A percentile compares a stretch with the other conserved stretches of the same genome.
phyloP scores from a whole-genome alignment of 2,113 vertebrate species.

The Cebus imitator region DNA sequence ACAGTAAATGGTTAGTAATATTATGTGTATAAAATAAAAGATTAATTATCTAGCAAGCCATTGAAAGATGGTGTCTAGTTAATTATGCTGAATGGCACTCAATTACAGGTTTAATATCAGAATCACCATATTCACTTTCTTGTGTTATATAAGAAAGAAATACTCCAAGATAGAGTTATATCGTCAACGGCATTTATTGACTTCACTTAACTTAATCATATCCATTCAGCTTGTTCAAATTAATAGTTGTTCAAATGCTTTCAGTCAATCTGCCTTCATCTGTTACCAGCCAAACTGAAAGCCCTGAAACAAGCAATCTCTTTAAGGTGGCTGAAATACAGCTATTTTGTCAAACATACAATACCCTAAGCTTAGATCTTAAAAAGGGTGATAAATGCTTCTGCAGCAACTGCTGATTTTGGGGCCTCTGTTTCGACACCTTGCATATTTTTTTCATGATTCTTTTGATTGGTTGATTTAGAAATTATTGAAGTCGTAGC shows the following conservation, averaged over 20 bases:
- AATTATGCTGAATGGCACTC: background rate
- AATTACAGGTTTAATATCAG: background rate
- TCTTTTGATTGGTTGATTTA: background rate
- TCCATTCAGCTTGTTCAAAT: background rate
- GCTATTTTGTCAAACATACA: constrained; percentile 6
- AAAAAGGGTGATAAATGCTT: background rate
- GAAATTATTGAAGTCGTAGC: background rate
- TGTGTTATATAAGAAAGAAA: background rate
- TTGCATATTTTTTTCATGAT: background rate
- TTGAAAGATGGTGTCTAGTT: background rate
- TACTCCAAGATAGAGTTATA: background rate
- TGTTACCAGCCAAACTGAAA: background rate
- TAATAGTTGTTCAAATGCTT: constrained; percentile 1
- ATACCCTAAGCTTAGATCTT: background rate
- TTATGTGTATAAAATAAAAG: background rate
- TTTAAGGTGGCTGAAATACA: background rate
- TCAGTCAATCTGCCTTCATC: background rate
- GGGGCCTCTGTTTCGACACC: background rate
- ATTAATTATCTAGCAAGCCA: background rate
- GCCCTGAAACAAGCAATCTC: background rate
- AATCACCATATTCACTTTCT: background rate
- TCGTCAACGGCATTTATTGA: background rate
- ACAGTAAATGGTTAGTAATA: background rate
- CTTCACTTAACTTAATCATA: background rate
- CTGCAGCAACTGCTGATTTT: background rate